A percentile compares a stretch with the other conserved stretches of the same genome.
phyloP scores from a whole-genome alignment of 2,888 invertebrate genomes.

The Eupeodes luniger region DNA sequence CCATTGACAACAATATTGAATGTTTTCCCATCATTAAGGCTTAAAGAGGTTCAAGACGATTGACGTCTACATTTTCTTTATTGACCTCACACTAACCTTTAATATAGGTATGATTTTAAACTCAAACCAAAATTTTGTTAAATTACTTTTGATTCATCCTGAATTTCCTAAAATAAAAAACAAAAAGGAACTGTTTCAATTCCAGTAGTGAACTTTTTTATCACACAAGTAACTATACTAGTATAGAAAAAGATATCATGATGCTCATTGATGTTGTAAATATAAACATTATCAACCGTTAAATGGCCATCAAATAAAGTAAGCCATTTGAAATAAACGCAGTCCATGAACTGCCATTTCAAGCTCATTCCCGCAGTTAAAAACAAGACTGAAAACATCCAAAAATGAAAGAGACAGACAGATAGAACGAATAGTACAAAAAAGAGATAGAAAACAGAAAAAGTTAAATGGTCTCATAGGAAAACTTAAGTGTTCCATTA shows the following conservation, averaged over 20 bases:
- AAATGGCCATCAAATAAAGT: conserved; percentile 64
- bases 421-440: not conserved
- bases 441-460: conserved; percentile 6
- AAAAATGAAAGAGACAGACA: not conserved
- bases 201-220: not conserved
- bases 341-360: conserved; percentile 32
- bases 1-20: not conserved
- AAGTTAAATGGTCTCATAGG: conserved; percentile 71
- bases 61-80: no score
- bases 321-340: conserved; percentile 57
- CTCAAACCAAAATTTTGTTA: no score
- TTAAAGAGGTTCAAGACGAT: no score
- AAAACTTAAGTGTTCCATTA: conserved; percentile 63
- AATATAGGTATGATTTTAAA: no score
- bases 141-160: not conserved
- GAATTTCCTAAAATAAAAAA: not conserved
- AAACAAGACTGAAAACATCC: conserved; percentile 18
- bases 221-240: not conserved
- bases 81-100: no score
- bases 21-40: no score
- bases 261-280: conserved; percentile 31
- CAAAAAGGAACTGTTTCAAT: not conserved
- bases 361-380: conserved; percentile 11
- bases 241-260: not conserved
- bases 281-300: conserved; percentile 50